Evolutionary conservation across 1,140 invertebrate genomes (phyloP), one percentile per base, ranked within the genome.

Genomic region (Spodoptera frugiperda): DNA sequence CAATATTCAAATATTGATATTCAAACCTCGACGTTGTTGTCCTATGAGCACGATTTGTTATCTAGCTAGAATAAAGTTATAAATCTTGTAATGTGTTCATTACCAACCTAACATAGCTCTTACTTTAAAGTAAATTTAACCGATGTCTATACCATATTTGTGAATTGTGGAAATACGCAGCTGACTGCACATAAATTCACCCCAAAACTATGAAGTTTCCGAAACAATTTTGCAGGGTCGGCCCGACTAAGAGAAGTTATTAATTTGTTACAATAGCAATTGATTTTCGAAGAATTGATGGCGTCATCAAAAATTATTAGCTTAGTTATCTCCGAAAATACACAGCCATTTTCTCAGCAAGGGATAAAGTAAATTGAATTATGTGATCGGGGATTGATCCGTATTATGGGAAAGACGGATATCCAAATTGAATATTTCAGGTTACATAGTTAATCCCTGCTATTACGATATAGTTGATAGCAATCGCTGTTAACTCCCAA

Each of bases 301-400:
- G 77, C 82, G 81, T 88, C 85, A 85, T 86, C 83, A 81, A 77
- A 87, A 90, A 88, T 91, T 87, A 87, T 86, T 89, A 89, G 90
- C 89, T 87, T 85, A 87, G 80, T 87, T 88, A 86, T 88, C 83
- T 82, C 76, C 77, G 78, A 80, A 83, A 83, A 89, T 89, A 87
- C 84, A 83, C 78, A 78, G 82, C 82, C 85, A 88, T 90, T 90
- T 91, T 87, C 85, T 82, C 80, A 76, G 84, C 61, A 86, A 88
- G 82, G 90, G 87, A 89, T 90, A 88, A 89, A 85, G 78, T 80
- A 87, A 91, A 90, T 90, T 90, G 84, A 90, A 90, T 91, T 90
- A 89, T 87, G 86, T 81, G 83, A 84, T 87, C 77, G 82, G 79
- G 82, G 78, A 90, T 89, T 87, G 88, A 86, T 87, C 80, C 83